phyloP scores from a whole-genome alignment of 2,113 vertebrate species.

The Motacilla tschutschensis region DNA sequence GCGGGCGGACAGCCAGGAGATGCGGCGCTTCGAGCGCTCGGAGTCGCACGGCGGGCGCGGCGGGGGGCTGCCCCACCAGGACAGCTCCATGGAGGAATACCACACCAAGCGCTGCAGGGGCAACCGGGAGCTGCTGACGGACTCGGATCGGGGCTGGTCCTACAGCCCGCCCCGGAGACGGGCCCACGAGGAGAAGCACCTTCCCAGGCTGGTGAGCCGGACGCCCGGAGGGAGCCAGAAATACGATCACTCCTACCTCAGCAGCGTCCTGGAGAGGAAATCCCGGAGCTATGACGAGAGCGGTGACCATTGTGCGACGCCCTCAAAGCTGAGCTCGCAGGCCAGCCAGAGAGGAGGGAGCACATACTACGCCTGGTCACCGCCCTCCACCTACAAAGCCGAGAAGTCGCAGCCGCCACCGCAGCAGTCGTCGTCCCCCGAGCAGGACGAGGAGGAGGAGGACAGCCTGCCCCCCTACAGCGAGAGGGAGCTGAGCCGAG shows the following conservation, averaged over 20 bases:
- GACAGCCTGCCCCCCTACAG: slow-evolving; percentile 81
- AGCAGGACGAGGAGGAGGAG: slow-evolving; percentile 73
- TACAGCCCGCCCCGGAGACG: slow-evolving; percentile 77
- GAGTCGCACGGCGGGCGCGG: slow-evolving; percentile 55
- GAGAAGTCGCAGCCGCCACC: slow-evolving; percentile 63
- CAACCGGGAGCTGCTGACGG: slow-evolving; percentile 57
- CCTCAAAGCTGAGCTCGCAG: slow-evolving; percentile 82
- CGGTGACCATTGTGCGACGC: slow-evolving; percentile 74
- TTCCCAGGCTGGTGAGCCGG: slow-evolving; percentile 77
- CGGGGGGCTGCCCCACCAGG: slow-evolving; percentile 51
- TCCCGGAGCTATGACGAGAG: slow-evolving; percentile 76
- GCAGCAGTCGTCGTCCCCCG: slow-evolving; percentile 58
- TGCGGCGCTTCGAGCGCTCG: slow-evolving; percentile 68
- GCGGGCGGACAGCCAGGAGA: slow-evolving; percentile 73
- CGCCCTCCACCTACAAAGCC: slow-evolving; percentile 65
- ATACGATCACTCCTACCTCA: slow-evolving; percentile 83
- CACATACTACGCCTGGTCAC: slow-evolving; percentile 76
- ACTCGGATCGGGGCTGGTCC: slow-evolving; percentile 73
- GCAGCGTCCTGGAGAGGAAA: slow-evolving; percentile 84
- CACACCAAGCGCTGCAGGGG: slow-evolving; percentile 70
- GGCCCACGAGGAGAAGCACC: slow-evolving; percentile 77
- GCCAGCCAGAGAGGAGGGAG: slow-evolving; percentile 70
- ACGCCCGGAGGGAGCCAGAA: slow-evolving; percentile 78
- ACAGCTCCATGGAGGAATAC: slow-evolving; percentile 69
- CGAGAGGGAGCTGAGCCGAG: slow-evolving; percentile 79